Evolutionary conservation across 2,888 invertebrate genomes (phyloP), one percentile per base, ranked within the genome.

Genomic region (Orthosia cruda): DNA sequence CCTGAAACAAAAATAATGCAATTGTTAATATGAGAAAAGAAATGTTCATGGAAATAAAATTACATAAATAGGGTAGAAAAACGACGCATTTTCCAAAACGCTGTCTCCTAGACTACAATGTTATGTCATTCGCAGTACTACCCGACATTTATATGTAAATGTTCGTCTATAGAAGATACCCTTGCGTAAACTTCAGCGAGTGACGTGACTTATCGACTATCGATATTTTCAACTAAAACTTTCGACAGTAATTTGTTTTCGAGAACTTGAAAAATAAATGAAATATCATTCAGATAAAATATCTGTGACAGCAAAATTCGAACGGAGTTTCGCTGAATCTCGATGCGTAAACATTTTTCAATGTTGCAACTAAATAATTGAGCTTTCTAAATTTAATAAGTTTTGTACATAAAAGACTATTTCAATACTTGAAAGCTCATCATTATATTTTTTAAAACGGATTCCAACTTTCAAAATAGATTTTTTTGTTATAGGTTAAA

Each of bases 141-240:
- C 83, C 84, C 85, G 75, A 89, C 87, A 88, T 91, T 90, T 88
- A 84, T 89, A 90, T 91, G 91, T 86, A 88, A 90, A 91, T 90
- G 85, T 71, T 58, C 70, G 67, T 74, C 81, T 83, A 81, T 80
- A 81, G 83, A 72, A 88, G 76, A 87, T 82, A 86, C 76, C 87
- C 81, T 81, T 84, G 80, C 79, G 83, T 80, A 84, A 85, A 88
- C 81, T 88, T 85, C 65, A 61, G 54, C 69, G 85, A 87, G 85
- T 72, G 87, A 61, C 57, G 84, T 57, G 62, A 76, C 58, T 80
- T 81, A 80, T 80, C 4, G 58, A 26, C 64, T 80, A 75, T 82
- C 82, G 81, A 82, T 71, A 81, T 76, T 84, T 82, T 81, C 55
- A 84, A 70, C 52, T 49, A 2, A 58, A 81, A 81, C 61, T 85